Conservation (phyloP, 1,140 invertebrate genomes). For the Oryctes rhinoceros region DNA sequence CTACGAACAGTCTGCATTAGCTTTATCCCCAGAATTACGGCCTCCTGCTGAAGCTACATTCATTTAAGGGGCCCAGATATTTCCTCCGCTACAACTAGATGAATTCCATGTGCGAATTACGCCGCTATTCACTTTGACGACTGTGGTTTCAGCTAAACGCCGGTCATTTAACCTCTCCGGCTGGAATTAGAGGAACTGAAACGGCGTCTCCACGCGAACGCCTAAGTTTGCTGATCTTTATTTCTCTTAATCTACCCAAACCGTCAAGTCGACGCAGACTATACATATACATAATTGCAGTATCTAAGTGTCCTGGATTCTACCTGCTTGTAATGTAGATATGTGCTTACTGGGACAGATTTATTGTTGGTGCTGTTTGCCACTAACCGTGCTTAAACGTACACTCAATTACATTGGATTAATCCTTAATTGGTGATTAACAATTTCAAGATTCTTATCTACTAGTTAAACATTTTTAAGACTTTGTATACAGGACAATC, state of each 20-base stretch:
- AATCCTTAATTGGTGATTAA: neutral
- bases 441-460: neutral
- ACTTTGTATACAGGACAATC: no score
- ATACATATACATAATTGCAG: constrained; percentile 22
- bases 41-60: constrained; percentile 48
- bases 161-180: constrained; percentile 51
- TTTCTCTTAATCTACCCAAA: constrained; percentile 48
- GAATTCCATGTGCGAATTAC: constrained; percentile 40
- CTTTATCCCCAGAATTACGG: constrained; percentile 50
- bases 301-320: constrained; percentile 19
- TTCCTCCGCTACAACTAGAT: constrained; percentile 43
- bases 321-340: neutral
- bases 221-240: constrained; percentile 47
- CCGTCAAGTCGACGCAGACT: constrained; percentile 41
- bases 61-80: constrained; percentile 46
- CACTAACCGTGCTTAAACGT: neutral
- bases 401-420: neutral
- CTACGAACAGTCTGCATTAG: constrained; percentile 47
- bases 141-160: constrained; percentile 48
- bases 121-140: constrained; percentile 45
- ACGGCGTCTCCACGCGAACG: constrained; percentile 48
- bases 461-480: no score
- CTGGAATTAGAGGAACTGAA: constrained; percentile 50
- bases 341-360: constrained; percentile 6
- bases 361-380: constrained; percentile 7